Base-by-base conservation (phyloP, 2,888 invertebrate species). In the Oscheius sp. region DNA sequence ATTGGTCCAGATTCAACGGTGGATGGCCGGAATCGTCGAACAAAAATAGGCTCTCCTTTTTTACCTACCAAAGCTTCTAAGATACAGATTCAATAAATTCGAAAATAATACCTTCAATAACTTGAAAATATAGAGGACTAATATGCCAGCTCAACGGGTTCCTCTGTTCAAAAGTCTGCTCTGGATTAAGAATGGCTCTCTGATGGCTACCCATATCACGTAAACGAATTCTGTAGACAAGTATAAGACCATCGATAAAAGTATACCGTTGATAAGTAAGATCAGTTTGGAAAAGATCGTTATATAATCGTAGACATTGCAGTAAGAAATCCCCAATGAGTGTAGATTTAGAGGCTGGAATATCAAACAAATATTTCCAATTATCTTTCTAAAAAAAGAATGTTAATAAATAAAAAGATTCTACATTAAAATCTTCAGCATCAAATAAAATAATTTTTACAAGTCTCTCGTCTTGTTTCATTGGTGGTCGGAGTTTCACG, bases 301-400 rank as follows among this genome's bases (percentile, higher is more conserved):
- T 70, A 49, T 81, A 76, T 26, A 78, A 56, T 0, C 71, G 70
- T 4, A 69, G 56, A 41, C 80, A 81, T 28, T 78, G 74, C 20
- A 71, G 50, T 2, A 78, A 65, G 22, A 82, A 65, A 45, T 80
- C 80, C 8, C 63, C 66, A 14, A 82, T 54, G 1, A 57, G 33
- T 2, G 75, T 73, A 9, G 61, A 63, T 17, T 26, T 50, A 2
- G 76, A 70, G 0, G 71, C 72, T 0, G 80, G 72, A 28, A 80
- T 33, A n/a, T 77, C 75, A 63, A 80, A 82, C 6, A 82, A 67
- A 6, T 38, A 57, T 33, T 70, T 72, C 77, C 77, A 77, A 22
- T 76, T 72, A 17, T 78, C 73, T 47, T 62, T 59, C 45, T 80
- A 64, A 41, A 51, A 41, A 2, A n/a, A n/a, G n/a, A n/a, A n/a